These are phyloP conservation scores for Salmo trutta DNA, from an alignment of 2,797 vertebrate species.

Conservation along the genomic window DNA sequence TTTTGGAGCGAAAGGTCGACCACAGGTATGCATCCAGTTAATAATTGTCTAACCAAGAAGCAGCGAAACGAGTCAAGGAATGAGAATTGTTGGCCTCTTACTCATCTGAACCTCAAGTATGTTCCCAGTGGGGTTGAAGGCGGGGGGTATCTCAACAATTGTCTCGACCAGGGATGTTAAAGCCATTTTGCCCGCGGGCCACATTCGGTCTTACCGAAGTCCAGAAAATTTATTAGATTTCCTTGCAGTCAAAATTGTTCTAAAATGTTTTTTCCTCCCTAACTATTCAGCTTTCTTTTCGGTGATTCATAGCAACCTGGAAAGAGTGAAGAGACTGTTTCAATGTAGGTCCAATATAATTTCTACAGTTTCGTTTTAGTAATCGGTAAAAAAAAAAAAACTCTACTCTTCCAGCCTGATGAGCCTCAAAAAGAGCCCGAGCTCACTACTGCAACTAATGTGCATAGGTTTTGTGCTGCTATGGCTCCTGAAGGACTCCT, in stretches of 20 bases:
- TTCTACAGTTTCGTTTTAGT: too few species aligned
- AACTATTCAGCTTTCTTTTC: too few species aligned
- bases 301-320: too few species aligned
- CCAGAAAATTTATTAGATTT: not conserved
- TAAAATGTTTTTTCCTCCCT: too few species aligned
- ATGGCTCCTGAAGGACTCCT: not conserved
- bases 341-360: too few species aligned
- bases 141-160: not conserved
- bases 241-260: too few species aligned
- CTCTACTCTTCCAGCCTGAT: not conserved
- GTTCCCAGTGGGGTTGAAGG: conserved; percentile 36
- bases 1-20: conserved; percentile 76
- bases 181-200: too few species aligned
- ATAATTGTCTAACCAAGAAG: conserved; percentile 71
- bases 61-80: conserved; percentile 50
- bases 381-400: too few species aligned
- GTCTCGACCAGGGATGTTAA: not conserved
- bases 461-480: not conserved
- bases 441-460: not conserved
- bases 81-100: conserved; percentile 50
- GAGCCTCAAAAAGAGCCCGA: not conserved
- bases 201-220: too few species aligned
- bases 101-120: conserved; percentile 44
- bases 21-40: conserved; percentile 73
- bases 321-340: too few species aligned